Percentiles rank a stretch among this genome's conserved stretches.
These are phyloP conservation scores for Calycopis cecrops DNA, from an alignment of 1,140 invertebrate genomes.

Conservation along the genomic window DNA sequence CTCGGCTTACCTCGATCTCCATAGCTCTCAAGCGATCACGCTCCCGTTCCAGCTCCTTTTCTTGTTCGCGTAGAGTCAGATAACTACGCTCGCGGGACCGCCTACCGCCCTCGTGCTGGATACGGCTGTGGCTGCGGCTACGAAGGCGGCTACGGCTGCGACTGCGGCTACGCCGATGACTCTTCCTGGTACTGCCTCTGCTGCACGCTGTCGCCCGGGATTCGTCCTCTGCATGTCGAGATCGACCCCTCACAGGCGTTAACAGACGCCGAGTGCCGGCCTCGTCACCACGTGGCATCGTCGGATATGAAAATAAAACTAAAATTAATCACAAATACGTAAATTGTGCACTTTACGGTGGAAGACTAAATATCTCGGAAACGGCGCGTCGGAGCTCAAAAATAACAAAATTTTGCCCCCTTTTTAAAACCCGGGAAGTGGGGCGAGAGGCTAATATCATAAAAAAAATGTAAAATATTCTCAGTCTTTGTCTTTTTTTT, in stretches of 20 bases:
- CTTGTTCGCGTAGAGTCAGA: neutral
- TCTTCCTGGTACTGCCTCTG: neutral
- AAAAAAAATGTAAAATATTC: too few species aligned
- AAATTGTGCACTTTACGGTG: too few species aligned
- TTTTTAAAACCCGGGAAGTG: neutral
- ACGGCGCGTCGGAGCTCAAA: neutral
- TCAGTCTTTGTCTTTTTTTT: too few species aligned
- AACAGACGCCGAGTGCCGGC: neutral
- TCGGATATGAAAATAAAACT: neutral
- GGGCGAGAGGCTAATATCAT: too few species aligned
- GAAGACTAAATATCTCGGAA: conserved; percentile 8
- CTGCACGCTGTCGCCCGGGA: neutral
- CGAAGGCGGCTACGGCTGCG: neutral
- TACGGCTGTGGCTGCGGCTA: neutral
- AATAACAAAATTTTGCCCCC: conserved; percentile 8
- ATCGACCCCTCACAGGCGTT: neutral
- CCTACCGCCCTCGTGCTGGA: too few species aligned
- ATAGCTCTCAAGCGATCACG: neutral
- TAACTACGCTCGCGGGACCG: neutral
- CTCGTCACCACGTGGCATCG: neutral
- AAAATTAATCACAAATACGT: too few species aligned
- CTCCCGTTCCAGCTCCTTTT: conserved; percentile 3
- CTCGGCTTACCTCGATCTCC: neutral
- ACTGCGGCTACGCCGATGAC: neutral
- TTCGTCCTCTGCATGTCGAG: neutral